These are phyloP conservation scores for Styela clava DNA, from an alignment of 23 tunicate genomes.

Conservation along the genomic window DNA sequence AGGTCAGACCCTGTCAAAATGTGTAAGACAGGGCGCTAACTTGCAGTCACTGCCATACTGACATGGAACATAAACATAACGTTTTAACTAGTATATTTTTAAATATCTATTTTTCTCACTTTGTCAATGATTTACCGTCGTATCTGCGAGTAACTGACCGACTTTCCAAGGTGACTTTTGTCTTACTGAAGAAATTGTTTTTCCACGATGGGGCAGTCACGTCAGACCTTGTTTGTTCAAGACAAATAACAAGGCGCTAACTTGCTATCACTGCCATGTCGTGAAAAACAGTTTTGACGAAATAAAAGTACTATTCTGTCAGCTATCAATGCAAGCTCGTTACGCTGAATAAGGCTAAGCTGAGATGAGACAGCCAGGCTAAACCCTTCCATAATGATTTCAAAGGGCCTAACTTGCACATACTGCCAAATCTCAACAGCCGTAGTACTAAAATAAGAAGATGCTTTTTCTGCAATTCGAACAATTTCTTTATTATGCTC, in stretches of 20 bases:
- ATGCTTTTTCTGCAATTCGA: too few relatives aligned
- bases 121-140: too few relatives aligned
- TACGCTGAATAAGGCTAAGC: constrained; percentile 7
- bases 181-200: too few relatives aligned
- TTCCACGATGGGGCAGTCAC: constrained; percentile 78
- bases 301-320: too few relatives aligned
- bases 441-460: too few relatives aligned
- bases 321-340: too few relatives aligned
- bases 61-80: constrained; percentile 16
- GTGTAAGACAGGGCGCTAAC: constrained; percentile 87
- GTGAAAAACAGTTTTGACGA: constrained; percentile 31
- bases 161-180: too few relatives aligned
- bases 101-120: too few relatives aligned
- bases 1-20: constrained; percentile 68
- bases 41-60: constrained; percentile 91
- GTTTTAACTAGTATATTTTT: background rate
- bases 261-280: constrained; percentile 95
- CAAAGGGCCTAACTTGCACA: constrained; percentile 98
- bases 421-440: constrained; percentile 71
- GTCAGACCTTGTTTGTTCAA: constrained; percentile 60
- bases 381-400: constrained; percentile 58
- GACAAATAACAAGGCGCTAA: constrained; percentile 98
- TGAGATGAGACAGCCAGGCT: constrained; percentile 82
- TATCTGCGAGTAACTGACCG: too few relatives aligned
- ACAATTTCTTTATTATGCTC: too few relatives aligned